Base-by-base conservation (phyloP, 2,113 vertebrate species). In the Varanus salvator region DNA sequence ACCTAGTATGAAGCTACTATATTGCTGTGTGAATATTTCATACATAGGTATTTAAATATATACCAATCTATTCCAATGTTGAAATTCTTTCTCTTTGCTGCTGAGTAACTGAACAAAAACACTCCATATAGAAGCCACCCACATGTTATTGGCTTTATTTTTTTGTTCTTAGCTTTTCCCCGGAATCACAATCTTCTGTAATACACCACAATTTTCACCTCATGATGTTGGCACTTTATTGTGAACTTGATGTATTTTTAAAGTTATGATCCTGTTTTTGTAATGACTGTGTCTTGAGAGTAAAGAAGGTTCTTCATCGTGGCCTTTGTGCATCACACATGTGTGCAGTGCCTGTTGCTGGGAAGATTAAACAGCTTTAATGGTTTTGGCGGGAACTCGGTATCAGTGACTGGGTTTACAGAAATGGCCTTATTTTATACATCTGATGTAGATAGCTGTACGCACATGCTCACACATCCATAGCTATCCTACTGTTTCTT, bases 171-270 rank as follows among this genome's bases (percentile, higher is more conserved):
- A 44, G 7, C 54, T 77, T 89, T 85, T 14, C 34, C n/a, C 44
- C 19, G 29, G 34, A 85, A 90, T 82, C 21, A 69, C 44, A 31
- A 4, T 27, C 23, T 9, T 76, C 44, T n/a, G n/a, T 85, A 69
- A 57, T 69, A n/a, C 25, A 66, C 50, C 48, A 64, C 15, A 8
- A 68, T 60, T 2, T 15, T 89, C 3, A 0, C 0, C 12, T 84
- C 93, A 82, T 64, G 23, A 90, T 72, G 86, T 90, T 6, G 86
- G 77, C 90, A 90, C 78, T 92, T 93, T 91, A 94, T 94, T 95
- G 91, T 95, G 94, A 95, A 93, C 54, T 48, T 86, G 72, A 0
- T 0, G 0, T 81, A 81, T 94, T 96, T 95, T 94, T 91, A 90
- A 83, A 71, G n/a, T 82, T 66, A 60, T 60, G 68, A 48, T 90